Evolutionary conservation across 2,113 vertebrate genomes (phyloP), one percentile per base, ranked within the genome.

Genomic region (Anhinga anhinga): DNA sequence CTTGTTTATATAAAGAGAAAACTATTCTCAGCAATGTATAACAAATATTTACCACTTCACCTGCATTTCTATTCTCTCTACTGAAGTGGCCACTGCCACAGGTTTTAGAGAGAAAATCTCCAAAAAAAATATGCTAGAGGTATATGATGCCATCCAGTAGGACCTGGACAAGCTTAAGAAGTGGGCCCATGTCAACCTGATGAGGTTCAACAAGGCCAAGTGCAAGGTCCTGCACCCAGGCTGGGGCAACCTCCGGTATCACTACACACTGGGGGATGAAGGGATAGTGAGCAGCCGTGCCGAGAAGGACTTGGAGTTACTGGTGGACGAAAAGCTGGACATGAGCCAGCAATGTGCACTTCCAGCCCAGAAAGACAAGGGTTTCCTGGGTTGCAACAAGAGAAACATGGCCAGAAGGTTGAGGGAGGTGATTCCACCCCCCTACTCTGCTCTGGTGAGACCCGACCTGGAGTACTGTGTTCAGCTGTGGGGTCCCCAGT

Each of bases 81-180:
- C 5, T 29, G 32, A 70, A 72, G 59, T 44, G 38, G 2, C 3
- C 5, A 44, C 7, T 67, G 20, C 2, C 16, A 36, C 49, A 49
- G 1, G 1, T 25, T 94, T 78, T 49, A 61, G 2, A 70, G 13
- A 13, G 8, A 86, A 69, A 69, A 67, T 19, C 20, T 55, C 13
- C 12, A 50, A 20, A 38, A 40, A 34, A 4, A 26, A 14, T 22
- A 21, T 36, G 7, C 22, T 42, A 19, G 19, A 70, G 9, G 19
- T 13, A 36, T 0, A 1, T 29, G 11, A 32, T 58, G 1, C 13
- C 29, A 47, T 45, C 3, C 15, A 44, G 7, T 17, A 6, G 4
- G 6, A n/a, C 23, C 17, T 16, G 27, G 36, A 52, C 34, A 34
- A 13, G 1, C 47, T 42, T 42, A 30, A 53, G 32, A 23, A 65